Percentiles rank a stretch among this genome's conserved stretches.
Conservation (phyloP, 1,140 invertebrate genomes). For the Pseudobourletiella spinata region DNA sequence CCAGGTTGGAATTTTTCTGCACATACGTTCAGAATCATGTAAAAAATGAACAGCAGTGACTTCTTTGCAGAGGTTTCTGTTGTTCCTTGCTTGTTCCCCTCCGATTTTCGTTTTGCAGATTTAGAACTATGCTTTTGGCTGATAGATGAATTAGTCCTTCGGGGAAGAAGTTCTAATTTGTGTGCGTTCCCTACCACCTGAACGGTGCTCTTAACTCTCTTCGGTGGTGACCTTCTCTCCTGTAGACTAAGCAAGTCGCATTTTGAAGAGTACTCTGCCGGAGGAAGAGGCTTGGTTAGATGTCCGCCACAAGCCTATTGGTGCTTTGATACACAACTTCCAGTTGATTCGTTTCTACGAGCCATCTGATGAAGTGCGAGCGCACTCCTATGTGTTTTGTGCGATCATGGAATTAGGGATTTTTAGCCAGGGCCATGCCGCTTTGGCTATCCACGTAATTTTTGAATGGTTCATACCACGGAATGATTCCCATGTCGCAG, state of each 20-base stretch:
- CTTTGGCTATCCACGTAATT: constrained; percentile 35
- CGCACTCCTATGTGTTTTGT: constrained; percentile 38
- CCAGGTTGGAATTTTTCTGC: background rate
- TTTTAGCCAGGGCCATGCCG: constrained; percentile 35
- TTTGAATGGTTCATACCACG: background rate
- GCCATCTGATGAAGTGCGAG: constrained; percentile 38
- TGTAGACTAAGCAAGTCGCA: background rate
- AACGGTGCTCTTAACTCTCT: background rate
- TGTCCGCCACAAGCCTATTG: background rate
- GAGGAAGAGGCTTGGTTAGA: constrained; percentile 3
- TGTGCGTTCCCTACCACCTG: background rate
- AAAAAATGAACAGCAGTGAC: no score
- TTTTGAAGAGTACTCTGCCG: background rate
- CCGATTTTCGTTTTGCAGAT: no score
- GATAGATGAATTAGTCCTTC: no score
- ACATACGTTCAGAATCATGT: no score
- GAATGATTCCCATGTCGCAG: constrained; percentile 29
- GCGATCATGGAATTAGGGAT: constrained; percentile 25
- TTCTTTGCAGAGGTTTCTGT: no score
- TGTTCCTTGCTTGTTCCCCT: no score
- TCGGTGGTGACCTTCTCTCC: background rate
- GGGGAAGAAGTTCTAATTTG: background rate
- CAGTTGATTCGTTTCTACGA: background rate
- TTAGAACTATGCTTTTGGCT: no score
- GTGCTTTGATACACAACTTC: background rate